Evolutionary conservation across 2,888 invertebrate genomes (phyloP).

Genomic region (Amblyjoppa proteus): DNA sequence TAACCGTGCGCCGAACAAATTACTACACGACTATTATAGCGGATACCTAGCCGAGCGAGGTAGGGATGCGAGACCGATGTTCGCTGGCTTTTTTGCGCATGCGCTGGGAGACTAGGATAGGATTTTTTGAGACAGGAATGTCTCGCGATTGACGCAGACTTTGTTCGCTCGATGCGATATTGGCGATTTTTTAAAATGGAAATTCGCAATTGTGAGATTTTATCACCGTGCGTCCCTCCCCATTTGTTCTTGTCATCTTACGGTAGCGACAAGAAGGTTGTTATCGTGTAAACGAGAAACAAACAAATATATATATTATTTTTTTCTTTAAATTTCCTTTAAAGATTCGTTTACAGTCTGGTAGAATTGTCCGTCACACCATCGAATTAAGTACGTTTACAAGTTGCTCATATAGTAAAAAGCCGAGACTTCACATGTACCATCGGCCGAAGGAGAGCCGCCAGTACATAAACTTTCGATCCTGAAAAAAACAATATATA

Average conservation of each 20-base stretch:
- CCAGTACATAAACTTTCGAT: conserved; percentile 66
- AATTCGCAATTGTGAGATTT: too few species aligned
- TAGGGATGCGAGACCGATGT: too few species aligned
- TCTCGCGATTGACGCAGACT: too few species aligned
- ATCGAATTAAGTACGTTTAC: conserved; percentile 17
- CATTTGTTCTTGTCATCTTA: too few species aligned
- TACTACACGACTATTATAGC: conserved; percentile 49
- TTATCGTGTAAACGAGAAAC: not conserved
- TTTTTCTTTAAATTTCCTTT: not conserved
- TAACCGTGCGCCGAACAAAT: conserved; percentile 63
- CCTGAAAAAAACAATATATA: conserved; percentile 35
- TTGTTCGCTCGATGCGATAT: too few species aligned
- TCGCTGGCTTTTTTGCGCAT: too few species aligned
- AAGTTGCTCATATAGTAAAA: conserved; percentile 46
- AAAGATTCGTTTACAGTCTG: not conserved
- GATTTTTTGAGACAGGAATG: too few species aligned
- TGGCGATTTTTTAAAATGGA: too few species aligned
- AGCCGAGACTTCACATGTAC: not conserved
- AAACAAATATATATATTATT: too few species aligned
- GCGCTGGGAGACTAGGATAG: too few species aligned
- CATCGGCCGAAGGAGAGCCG: conserved; percentile 29
- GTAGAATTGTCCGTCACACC: not conserved
- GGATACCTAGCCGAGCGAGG: not conserved
- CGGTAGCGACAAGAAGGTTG: not conserved
- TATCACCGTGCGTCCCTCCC: too few species aligned